phyloP scores from a whole-genome alignment of 1,140 invertebrate genomes.

The Drosophila novamexicana region DNA sequence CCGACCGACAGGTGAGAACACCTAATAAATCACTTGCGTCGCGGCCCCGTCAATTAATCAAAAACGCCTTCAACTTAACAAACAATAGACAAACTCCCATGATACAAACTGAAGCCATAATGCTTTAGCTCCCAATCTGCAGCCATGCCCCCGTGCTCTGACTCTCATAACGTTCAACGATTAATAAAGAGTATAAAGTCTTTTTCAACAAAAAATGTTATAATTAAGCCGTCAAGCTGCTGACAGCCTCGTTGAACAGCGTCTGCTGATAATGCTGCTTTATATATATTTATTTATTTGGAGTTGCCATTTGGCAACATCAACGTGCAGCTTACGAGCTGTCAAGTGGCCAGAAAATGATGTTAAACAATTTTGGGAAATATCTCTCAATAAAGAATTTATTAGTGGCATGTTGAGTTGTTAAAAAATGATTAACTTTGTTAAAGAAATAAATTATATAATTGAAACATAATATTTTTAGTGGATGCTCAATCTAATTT shows the following conservation, averaged over 20 bases:
- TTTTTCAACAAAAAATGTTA: constrained; percentile 42
- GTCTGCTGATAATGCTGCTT: constrained; percentile 24
- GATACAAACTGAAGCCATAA: neutral
- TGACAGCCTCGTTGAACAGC: constrained; percentile 51
- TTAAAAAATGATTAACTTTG: neutral
- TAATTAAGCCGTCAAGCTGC: constrained; percentile 68
- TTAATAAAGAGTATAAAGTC: constrained; percentile 48
- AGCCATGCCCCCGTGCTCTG: neutral
- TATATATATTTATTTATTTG: constrained; percentile 2
- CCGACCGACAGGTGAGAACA: constrained; percentile 41
- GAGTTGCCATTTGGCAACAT: neutral
- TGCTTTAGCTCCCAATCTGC: neutral
- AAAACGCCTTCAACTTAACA: constrained; percentile 55
- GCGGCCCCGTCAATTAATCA: constrained; percentile 59
- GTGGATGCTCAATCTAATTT: no score
- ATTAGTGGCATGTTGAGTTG: constrained; percentile 2
- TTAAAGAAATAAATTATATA: neutral
- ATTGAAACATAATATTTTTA: neutral
- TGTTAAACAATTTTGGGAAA: constrained; percentile 19
- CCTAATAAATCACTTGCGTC: constrained; percentile 64
- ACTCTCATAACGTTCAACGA: constrained; percentile 31
- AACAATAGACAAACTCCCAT: constrained; percentile 3
- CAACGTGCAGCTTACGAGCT: constrained; percentile 54
- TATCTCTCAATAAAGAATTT: constrained; percentile 11
- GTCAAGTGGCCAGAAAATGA: constrained; percentile 48